Percentiles rank a stretch among this genome's conserved stretches.
These are phyloP conservation scores for Campaea margaritaria DNA, from an alignment of 2,888 invertebrate species.

Conservation along the genomic window DNA sequence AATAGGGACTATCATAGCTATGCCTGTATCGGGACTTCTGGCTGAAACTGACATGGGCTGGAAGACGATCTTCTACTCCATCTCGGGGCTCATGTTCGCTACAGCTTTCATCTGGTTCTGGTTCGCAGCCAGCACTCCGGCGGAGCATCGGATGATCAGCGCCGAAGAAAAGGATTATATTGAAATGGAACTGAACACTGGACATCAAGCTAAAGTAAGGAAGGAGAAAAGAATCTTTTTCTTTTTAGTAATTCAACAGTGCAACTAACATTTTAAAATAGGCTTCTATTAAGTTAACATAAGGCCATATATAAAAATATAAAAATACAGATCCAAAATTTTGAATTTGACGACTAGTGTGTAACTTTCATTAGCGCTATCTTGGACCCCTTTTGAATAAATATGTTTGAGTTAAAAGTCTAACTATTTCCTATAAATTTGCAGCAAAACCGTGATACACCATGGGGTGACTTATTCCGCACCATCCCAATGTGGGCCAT, in stretches of 20 bases:
- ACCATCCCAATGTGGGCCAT: slow-evolving; percentile 86
- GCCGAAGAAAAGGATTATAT: slow-evolving; percentile 85
- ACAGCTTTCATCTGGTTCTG: slow-evolving; percentile 84
- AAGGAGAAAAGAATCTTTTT: no score
- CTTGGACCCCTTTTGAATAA: no score
- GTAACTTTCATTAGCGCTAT: no score
- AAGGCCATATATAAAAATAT: no score
- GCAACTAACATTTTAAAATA: no score
- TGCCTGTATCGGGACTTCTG: slow-evolving; percentile 88
- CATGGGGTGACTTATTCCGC: slow-evolving; percentile 87
- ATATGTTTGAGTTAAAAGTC: no score
- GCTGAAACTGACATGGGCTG: slow-evolving; percentile 86
- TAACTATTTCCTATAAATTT: slow-evolving; percentile 12
- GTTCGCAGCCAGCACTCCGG: slow-evolving; percentile 86
- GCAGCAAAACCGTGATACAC: slow-evolving; percentile 67
- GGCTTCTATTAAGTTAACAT: no score
- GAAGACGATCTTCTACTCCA: slow-evolving; percentile 88
- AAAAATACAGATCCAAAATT: no score
- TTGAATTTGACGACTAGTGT: no score
- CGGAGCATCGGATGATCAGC: slow-evolving; percentile 82
- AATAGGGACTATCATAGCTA: slow-evolving; percentile 88
- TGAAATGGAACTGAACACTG: slow-evolving; percentile 78
- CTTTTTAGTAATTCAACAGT: no score
- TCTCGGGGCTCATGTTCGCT: slow-evolving; percentile 82
- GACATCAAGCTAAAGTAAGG: slow-evolving; percentile 33